Percentiles rank a stretch among this genome's conserved stretches.
Conservation (phyloP, 2,113 vertebrate species). For the Tyto alba region DNA sequence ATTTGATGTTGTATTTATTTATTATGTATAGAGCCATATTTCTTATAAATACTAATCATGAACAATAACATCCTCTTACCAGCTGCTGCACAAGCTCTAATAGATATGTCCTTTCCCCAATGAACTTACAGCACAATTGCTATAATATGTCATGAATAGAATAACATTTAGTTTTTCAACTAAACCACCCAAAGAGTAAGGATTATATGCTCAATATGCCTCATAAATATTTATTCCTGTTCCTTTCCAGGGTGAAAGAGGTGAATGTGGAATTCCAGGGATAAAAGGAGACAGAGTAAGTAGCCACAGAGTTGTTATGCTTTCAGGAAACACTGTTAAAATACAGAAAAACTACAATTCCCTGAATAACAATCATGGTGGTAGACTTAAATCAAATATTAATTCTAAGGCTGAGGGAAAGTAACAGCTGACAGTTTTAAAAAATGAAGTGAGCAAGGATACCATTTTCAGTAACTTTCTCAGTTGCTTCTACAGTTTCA, state of each 20-base stretch:
- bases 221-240: neutral
- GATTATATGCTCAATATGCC: neutral
- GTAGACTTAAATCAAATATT: neutral
- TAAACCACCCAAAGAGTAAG: neutral
- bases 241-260: slow-evolving; percentile 81
- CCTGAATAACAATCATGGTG: neutral
- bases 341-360: neutral
- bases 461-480: neutral
- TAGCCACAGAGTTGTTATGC: neutral
- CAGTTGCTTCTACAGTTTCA: neutral
- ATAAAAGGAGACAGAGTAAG: slow-evolving; percentile 88
- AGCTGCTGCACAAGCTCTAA: neutral
- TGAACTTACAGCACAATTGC: neutral
- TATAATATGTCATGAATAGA: neutral
- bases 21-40: neutral
- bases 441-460: neutral
- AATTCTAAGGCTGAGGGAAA: neutral
- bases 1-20: neutral
- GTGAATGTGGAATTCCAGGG: slow-evolving; percentile 88
- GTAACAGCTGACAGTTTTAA: neutral
- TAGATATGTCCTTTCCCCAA: neutral
- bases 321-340: neutral
- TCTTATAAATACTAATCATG: neutral
- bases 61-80: neutral
- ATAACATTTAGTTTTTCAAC: neutral